Evolutionary conservation across 2,888 invertebrate genomes (phyloP).

Genomic region (Panopea generosa): DNA sequence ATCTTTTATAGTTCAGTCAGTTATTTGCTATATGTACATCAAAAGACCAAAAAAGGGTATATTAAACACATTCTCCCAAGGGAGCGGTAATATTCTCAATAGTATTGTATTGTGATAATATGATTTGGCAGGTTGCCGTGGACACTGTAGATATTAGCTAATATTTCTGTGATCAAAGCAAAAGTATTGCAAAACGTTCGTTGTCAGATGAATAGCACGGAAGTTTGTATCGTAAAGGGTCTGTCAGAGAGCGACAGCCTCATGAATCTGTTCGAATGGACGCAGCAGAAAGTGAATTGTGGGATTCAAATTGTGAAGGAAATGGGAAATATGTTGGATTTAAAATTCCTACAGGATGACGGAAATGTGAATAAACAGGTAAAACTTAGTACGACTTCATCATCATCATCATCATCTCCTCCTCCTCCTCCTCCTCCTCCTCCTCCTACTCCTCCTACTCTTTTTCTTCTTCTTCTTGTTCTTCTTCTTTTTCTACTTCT

Average conservation of each 20-base stretch:
- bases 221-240: constrained; percentile 8
- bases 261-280: constrained; percentile 71
- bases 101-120: not conserved
- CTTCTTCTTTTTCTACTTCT: no score
- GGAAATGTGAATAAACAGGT: constrained; percentile 47
- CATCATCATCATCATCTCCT: not conserved
- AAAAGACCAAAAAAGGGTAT: no score
- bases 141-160: not conserved
- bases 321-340: constrained; percentile 71
- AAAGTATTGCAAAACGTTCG: no score
- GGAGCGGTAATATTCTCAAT: no score
- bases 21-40: no score
- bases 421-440: no score
- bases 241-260: constrained; percentile 38
- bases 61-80: no score
- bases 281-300: constrained; percentile 63
- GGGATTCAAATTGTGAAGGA: constrained; percentile 61
- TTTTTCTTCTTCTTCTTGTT: no score
- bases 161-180: not conserved
- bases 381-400: not conserved
- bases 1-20: no score
- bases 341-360: constrained; percentile 49
- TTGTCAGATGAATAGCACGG: not conserved
- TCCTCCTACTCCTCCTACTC: no score
- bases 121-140: constrained; percentile 29